Conservation (phyloP, 2,113 vertebrate species). For the Neolamprologus falcicula region DNA sequence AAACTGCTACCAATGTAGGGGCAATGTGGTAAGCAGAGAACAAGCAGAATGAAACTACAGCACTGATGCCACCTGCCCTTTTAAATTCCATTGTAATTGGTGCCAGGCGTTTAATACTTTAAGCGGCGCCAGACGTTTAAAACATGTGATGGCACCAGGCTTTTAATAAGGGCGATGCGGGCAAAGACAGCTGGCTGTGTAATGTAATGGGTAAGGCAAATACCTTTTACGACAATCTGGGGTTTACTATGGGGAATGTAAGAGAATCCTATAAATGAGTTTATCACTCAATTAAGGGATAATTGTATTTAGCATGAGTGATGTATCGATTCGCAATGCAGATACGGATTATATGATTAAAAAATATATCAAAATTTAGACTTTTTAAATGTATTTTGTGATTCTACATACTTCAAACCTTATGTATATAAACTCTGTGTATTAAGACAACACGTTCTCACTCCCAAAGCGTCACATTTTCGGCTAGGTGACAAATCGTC, state of each 20-base stretch:
- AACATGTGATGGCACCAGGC: neutral
- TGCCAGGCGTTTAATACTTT: neutral
- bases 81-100: neutral
- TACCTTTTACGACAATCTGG: neutral
- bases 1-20: neutral
- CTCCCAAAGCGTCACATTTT: too few relatives aligned
- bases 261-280: neutral
- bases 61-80: neutral
- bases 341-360: neutral
- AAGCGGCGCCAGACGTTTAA: neutral
- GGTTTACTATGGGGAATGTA: neutral
- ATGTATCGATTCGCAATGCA: neutral
- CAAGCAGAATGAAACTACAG: neutral
- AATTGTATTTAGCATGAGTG: accelerated
- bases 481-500: too few relatives aligned
- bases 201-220: neutral
- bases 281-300: neutral
- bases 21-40: neutral
- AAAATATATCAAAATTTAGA: neutral
- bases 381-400: neutral
- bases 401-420: neutral
- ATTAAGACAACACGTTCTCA: neutral
- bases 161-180: neutral
- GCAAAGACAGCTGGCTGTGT: neutral
- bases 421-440: neutral